Conservation (phyloP, 2,797 vertebrate species). For the Ispidina lecontei region DNA sequence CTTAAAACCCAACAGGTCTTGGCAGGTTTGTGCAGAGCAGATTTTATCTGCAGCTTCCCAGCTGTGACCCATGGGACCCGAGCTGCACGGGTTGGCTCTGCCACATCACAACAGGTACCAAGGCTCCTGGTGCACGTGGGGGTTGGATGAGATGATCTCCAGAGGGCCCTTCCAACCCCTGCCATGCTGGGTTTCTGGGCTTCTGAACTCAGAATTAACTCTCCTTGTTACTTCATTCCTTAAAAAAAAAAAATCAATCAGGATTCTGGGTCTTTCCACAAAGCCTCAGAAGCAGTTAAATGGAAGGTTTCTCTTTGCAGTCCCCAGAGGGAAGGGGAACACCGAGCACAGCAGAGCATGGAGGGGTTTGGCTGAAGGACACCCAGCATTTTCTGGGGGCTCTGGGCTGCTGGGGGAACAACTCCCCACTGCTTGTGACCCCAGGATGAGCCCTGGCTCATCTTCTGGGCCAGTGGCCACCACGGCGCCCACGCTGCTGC, state of each 20-base stretch:
- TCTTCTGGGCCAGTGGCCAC: fast-evolving
- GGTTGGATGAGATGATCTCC: no score
- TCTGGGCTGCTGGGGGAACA: background rate
- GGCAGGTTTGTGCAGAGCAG: background rate
- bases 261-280: background rate
- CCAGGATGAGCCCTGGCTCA: background rate
- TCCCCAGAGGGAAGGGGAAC: background rate
- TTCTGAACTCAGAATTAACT: background rate
- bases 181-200: background rate
- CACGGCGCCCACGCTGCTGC: background rate
- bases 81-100: background rate
- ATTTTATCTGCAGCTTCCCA: background rate
- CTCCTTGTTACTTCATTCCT: background rate
- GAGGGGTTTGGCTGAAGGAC: background rate
- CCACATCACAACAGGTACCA: background rate
- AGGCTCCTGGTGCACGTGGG: no score
- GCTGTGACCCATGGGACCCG: background rate
- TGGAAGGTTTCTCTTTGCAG: background rate
- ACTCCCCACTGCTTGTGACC: background rate
- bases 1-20: background rate
- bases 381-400: background rate
- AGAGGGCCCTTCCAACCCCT: no score
- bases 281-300: background rate
- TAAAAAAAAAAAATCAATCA: background rate
- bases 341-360: fast-evolving